phyloP scores from a whole-genome alignment of 1,140 invertebrate genomes.

The Neotoxoptera formosana region DNA sequence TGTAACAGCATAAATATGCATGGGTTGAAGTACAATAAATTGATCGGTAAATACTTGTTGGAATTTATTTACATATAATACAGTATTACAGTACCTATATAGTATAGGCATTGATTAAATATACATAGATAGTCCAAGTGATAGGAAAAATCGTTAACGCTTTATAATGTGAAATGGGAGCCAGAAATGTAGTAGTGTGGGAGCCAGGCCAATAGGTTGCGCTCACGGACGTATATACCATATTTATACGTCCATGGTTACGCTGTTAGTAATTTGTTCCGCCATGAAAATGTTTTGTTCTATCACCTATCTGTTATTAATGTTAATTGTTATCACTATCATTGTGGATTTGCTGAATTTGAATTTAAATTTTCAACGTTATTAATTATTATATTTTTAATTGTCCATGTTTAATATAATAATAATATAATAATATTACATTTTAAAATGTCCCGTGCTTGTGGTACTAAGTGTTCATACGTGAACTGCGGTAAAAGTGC shows the following conservation, averaged over 20 bases:
- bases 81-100: no score
- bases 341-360: no score
- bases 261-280: not conserved
- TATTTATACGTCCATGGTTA: no score
- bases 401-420: no score
- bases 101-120: constrained; percentile 27
- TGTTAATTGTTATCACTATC: not conserved
- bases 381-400: not conserved
- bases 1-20: constrained; percentile 62
- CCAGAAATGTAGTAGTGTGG: not conserved
- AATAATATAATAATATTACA: no score
- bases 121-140: constrained; percentile 3
- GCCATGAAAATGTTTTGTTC: no score
- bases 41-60: constrained; percentile 61
- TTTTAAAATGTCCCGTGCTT: not conserved
- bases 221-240: no score
- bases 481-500: not conserved
- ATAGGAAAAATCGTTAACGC: not conserved
- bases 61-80: no score
- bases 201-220: constrained; percentile 23
- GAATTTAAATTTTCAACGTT: not conserved
- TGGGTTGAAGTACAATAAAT: constrained; percentile 61
- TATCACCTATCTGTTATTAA: not conserved
- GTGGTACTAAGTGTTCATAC: not conserved
- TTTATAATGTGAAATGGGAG: not conserved